Evolutionary conservation across 2,797 vertebrate species (phyloP).

Genomic region (Microctenopoma stevenorrisi): DNA sequence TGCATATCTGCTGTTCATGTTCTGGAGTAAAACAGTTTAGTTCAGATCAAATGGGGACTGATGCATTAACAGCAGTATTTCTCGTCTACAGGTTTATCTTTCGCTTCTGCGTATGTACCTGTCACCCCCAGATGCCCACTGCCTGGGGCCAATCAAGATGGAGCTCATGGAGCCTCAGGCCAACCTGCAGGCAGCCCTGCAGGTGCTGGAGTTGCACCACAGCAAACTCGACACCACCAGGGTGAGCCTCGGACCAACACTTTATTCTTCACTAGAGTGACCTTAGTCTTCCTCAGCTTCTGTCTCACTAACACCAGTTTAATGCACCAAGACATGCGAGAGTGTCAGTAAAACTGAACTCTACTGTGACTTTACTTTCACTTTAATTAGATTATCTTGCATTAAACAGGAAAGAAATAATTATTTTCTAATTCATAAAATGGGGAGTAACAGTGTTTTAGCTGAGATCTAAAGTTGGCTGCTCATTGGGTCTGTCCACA

Average conservation of each 20-base stretch:
- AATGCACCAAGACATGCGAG: background rate
- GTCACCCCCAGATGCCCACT: constrained; percentile 95
- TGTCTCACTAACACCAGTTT: background rate
- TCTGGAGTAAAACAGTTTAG: too few relatives aligned
- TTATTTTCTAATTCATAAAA: constrained; percentile 9
- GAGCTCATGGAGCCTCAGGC: constrained; percentile 92
- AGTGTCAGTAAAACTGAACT: background rate
- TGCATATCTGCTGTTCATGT: background rate
- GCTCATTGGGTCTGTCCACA: constrained; percentile 7
- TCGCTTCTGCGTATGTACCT: constrained; percentile 98
- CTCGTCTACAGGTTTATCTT: constrained; percentile 89
- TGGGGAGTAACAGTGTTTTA: background rate
- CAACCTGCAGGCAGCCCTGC: constrained; percentile 93
- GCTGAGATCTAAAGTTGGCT: constrained; percentile 10
- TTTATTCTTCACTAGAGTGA: background rate
- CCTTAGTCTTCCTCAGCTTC: background rate
- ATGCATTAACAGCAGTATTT: background rate
- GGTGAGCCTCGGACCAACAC: constrained; percentile 77
- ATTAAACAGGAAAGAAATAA: constrained; percentile 1
- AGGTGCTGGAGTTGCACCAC: constrained; percentile 94
- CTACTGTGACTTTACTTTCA: background rate
- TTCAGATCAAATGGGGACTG: background rate
- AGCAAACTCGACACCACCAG: constrained; percentile 98
- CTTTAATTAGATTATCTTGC: too few relatives aligned
- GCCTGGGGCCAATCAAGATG: constrained; percentile 97